These are phyloP conservation scores for Tetragnatha versicolor DNA, from an alignment of 1,140 invertebrate species.

Conservation along the genomic window DNA sequence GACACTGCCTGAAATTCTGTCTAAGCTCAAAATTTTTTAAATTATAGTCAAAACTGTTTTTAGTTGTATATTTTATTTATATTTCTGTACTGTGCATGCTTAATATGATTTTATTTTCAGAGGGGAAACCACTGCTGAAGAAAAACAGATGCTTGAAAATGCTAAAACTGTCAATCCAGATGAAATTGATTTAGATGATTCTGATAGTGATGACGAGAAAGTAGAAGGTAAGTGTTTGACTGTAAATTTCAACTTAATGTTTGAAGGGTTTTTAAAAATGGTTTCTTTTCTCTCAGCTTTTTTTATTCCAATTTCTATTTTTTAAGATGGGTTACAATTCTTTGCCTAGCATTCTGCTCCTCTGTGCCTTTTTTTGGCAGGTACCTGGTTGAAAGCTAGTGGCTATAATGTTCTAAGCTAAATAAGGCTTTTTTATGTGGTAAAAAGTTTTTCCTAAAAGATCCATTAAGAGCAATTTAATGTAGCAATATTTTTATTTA, in stretches of 20 bases:
- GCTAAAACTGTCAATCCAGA: conserved; percentile 83
- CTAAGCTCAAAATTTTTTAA: background rate
- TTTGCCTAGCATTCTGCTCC: background rate
- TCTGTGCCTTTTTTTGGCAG: background rate
- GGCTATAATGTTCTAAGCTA: background rate
- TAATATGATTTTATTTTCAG: conserved; percentile 77
- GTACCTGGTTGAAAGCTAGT: background rate
- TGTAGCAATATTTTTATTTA: no score
- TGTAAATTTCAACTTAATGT: no score
- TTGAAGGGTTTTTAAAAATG: no score
- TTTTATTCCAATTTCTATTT: background rate
- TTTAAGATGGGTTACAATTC: background rate
- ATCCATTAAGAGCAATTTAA: no score
- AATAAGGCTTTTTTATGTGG: no score
- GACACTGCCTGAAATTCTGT: background rate
- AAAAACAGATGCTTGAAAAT: conserved; percentile 68
- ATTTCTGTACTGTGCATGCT: background rate
- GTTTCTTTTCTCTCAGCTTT: background rate
- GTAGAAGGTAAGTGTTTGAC: conserved; percentile 64
- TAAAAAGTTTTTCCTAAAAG: no score
- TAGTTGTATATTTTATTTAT: background rate
- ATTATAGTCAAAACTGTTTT: background rate
- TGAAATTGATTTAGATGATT: conserved; percentile 86
- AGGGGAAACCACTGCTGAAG: conserved; percentile 78
- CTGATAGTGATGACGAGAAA: conserved; percentile 74